These are phyloP conservation scores for Vultur gryphus DNA, from an alignment of 2,797 vertebrate species.

Conservation along the genomic window DNA sequence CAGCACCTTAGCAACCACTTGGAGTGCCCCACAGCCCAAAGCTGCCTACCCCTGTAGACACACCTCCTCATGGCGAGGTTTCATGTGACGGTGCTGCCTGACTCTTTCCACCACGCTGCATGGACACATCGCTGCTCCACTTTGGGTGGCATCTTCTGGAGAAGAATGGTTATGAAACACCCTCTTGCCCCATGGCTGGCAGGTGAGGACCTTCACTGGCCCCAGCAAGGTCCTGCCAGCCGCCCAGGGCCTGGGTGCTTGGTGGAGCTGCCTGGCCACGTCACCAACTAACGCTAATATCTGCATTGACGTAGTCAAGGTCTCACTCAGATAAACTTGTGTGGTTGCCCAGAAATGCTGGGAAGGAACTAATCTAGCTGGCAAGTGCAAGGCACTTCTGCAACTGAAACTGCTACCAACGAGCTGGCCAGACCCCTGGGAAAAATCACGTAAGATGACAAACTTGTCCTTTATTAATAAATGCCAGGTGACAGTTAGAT, in stretches of 20 bases:
- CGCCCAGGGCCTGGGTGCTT: not conserved
- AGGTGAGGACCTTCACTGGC: not conserved
- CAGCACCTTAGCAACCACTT: not conserved
- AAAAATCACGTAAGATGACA: not conserved
- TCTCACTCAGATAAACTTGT: not conserved
- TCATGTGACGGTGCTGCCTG: not conserved
- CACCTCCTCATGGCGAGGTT: not conserved
- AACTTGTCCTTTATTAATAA: constrained; percentile 11
- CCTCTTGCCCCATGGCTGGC: not conserved
- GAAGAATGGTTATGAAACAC: not conserved
- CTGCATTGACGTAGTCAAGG: not conserved
- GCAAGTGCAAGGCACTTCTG: not conserved
- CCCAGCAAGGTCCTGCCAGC: not conserved
- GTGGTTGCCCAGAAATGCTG: not conserved
- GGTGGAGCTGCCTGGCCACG: not conserved
- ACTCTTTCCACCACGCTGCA: not conserved
- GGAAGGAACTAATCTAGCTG: not conserved
- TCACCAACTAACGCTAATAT: not conserved
- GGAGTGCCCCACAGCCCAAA: not conserved
- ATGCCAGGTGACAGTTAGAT: not conserved
- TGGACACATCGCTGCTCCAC: rapidly evolving
- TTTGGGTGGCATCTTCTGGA: not conserved
- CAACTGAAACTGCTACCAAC: not conserved
- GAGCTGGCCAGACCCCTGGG: not conserved
- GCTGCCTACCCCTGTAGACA: not conserved